These are phyloP conservation scores for Austrofundulus limnaeus DNA, from an alignment of 2,113 vertebrate species.

Conservation along the genomic window DNA sequence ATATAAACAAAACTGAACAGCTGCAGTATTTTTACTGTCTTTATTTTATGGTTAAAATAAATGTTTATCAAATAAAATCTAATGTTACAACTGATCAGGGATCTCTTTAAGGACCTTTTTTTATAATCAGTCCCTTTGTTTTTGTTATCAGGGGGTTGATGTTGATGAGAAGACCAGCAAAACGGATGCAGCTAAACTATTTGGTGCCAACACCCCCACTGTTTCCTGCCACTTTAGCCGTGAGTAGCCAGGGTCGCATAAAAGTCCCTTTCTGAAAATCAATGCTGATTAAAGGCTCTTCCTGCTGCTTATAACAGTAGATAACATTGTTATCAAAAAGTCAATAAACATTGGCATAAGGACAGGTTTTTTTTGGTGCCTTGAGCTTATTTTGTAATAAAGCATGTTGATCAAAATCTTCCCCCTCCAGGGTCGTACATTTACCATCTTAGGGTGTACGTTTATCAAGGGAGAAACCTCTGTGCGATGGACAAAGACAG, in stretches of 20 bases:
- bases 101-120: no score
- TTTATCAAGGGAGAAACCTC: slow-evolving; percentile 94
- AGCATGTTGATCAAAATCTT: slow-evolving; percentile 10
- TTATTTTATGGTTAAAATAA: no score
- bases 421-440: slow-evolving; percentile 80
- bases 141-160: slow-evolving; percentile 83
- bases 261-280: slow-evolving; percentile 16
- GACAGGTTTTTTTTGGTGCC: not conserved
- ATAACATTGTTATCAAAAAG: slow-evolving; percentile 10
- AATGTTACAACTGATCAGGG: no score
- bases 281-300: slow-evolving; percentile 57
- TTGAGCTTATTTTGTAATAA: slow-evolving; percentile 1
- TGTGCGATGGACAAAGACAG: slow-evolving; percentile 96
- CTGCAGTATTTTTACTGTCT: no score
- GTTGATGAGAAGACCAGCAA: slow-evolving; percentile 84
- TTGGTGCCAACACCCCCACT: slow-evolving; percentile 94
- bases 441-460: slow-evolving; percentile 94
- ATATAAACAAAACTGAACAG: no score
- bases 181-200: slow-evolving; percentile 81
- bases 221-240: slow-evolving; percentile 92
- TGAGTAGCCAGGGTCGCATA: slow-evolving; percentile 75
- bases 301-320: slow-evolving; percentile 11
- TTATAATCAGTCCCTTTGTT: slow-evolving; percentile 8
- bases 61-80: no score
- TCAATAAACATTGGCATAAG: not conserved